Evolutionary conservation across 1,140 invertebrate species (phyloP), one percentile per base, ranked within the genome.

Genomic region (Acyrthosiphon pisum): DNA sequence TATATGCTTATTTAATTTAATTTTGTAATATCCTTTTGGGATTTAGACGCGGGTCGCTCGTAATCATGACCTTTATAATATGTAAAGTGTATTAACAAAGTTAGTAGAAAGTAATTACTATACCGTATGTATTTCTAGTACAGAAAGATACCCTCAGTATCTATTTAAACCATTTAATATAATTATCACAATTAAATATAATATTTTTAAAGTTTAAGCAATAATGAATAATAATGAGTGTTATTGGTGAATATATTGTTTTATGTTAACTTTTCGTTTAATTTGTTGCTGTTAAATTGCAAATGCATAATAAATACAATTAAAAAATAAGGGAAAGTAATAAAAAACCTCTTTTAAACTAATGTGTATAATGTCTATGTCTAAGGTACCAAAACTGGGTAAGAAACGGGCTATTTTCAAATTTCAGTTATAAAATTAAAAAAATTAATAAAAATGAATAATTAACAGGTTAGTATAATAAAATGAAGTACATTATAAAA

Each of bases 1-100:
- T 68, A 68, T 68, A 68, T n/a, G 60, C 30, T 68, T 68, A 68
- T 68, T 68, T 68, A 68, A 68, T 68, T 68, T 68, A n/a, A 68
- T 68, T 68, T 68, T 68, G 30, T 68, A 68, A 68, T 68, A 68
- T 68, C 30, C 30, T 68, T 68, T 68, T n/a, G 60, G 60, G 60
- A n/a, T 68, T 68, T n/a, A 68, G 30, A 68, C 30, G 0, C 30
- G 30, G 60, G 60, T 68, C 60, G 60, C 30, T 68, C 30, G 60
- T 68, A 68, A n/a, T 68, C 60, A 68, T 68, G 30, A 68, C 60
- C 60, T 68, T 68, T 68, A 68, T 68, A 68, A 68, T n/a, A 68
- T 68, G 60, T 68, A n/a, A 68, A 68, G 30, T n/a, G 30, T 68
- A n/a, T 68, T 68, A 68, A 68, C 60, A n/a, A 68, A 68, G 60